Evolutionary conservation across 1,140 invertebrate species (phyloP).

Genomic region (Macrobrachium nipponense): DNA sequence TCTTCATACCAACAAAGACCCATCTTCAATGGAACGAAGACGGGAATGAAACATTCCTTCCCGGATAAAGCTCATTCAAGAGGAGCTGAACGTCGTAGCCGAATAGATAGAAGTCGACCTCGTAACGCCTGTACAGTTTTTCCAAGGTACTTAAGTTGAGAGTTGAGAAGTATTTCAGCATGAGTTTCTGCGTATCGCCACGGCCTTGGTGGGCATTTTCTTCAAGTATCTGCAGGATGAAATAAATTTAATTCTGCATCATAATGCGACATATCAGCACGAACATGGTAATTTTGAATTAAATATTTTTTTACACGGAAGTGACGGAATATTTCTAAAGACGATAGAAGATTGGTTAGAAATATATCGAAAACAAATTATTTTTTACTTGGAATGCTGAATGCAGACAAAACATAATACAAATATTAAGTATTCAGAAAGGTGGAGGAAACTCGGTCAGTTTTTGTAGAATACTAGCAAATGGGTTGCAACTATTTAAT

Average conservation of each 20-base stretch:
- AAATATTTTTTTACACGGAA: no score
- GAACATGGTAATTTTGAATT: no score
- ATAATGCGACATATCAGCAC: no score
- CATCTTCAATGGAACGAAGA: background rate
- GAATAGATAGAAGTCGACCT: slow-evolving; percentile 10
- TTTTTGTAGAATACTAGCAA: no score
- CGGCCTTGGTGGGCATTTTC: slow-evolving; percentile 18
- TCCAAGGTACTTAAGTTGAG: background rate
- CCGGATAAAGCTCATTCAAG: background rate
- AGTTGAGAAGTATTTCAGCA: background rate
- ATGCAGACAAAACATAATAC: no score
- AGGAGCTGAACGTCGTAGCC: slow-evolving; percentile 6
- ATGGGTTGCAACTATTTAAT: no score
- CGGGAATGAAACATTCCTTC: background rate
- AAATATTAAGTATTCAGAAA: no score
- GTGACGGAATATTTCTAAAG: background rate
- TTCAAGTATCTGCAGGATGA: slow-evolving; percentile 10
- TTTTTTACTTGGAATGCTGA: no score
- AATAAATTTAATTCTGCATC: no score
- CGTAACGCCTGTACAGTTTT: background rate
- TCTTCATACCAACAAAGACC: no score
- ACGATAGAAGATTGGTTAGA: background rate
- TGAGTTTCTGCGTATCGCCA: background rate
- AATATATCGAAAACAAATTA: background rate
- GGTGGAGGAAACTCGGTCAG: no score